Conservation (phyloP, 1,140 invertebrate genomes). For the Sminthurides bifidus region DNA sequence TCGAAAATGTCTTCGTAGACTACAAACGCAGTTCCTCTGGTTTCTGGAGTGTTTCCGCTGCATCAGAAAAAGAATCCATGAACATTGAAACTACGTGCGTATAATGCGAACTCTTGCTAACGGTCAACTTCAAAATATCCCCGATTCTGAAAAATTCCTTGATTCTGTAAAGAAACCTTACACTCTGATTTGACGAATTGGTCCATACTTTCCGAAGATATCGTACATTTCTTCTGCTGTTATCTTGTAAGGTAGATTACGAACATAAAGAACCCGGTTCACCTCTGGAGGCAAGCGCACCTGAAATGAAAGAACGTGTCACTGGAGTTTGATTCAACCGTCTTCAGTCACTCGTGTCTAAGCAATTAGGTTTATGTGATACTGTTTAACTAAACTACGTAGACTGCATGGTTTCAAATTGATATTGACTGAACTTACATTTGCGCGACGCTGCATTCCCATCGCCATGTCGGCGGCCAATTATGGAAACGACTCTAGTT, state of each 20-base stretch:
- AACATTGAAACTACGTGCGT: too few relatives aligned
- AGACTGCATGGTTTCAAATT: too few relatives aligned
- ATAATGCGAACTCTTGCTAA: constrained; percentile 19
- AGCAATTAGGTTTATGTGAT: constrained; percentile 4
- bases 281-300: constrained; percentile 96
- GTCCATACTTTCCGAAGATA: constrained; percentile 99
- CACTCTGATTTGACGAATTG: constrained; percentile 95
- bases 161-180: constrained; percentile 46
- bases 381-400: constrained; percentile 17
- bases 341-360: constrained; percentile 7
- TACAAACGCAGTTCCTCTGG: constrained; percentile 95
- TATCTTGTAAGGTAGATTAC: constrained; percentile 98
- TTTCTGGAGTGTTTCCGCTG: constrained; percentile 94
- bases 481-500: not conserved
- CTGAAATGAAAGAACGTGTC: constrained; percentile 45
- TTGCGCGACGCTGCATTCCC: constrained; percentile 29
- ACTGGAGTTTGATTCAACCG: not conserved
- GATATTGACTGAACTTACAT: too few relatives aligned
- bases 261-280: constrained; percentile 90
- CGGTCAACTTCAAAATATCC: not conserved
- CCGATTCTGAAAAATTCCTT: not conserved
- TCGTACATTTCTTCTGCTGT: constrained; percentile 99
- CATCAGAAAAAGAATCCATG: too few relatives aligned
- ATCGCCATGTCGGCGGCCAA: constrained; percentile 25
- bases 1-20: constrained; percentile 99